These are phyloP conservation scores for Embidobia sp. DNA, from an alignment of 2,888 invertebrate species.

Conservation along the genomic window DNA sequence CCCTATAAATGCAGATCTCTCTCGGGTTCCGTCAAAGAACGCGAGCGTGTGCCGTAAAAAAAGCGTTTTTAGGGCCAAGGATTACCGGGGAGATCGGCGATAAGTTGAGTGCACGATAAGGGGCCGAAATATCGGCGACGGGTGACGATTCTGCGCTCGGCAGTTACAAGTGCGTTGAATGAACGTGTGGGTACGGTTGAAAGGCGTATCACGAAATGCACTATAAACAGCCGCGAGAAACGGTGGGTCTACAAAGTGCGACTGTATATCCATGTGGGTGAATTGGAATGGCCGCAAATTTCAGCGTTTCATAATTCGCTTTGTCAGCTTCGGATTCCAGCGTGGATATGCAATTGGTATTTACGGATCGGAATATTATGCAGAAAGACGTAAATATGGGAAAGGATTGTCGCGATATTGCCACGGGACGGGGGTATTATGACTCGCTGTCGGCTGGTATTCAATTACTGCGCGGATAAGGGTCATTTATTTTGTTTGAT, in stretches of 20 bases:
- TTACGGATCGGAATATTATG: slow-evolving; percentile 43
- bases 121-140: slow-evolving; percentile 43
- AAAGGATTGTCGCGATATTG: slow-evolving; percentile 37
- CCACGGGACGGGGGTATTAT: slow-evolving; percentile 9
- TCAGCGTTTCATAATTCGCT: slow-evolving; percentile 63
- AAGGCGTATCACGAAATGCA: slow-evolving; percentile 60
- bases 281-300: slow-evolving; percentile 63
- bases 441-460: slow-evolving; percentile 14
- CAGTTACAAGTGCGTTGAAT: slow-evolving; percentile 52
- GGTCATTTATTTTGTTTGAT: slow-evolving; percentile 46
- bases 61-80: slow-evolving; percentile 17
- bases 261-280: slow-evolving; percentile 56
- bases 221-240: slow-evolving; percentile 63
- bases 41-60: too few species aligned
- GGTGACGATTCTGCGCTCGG: slow-evolving; percentile 59
- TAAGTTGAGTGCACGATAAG: slow-evolving; percentile 43
- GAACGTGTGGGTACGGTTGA: slow-evolving; percentile 62
- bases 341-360: slow-evolving; percentile 44
- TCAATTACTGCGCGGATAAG: slow-evolving; percentile 39
- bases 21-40: too few species aligned
- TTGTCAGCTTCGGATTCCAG: slow-evolving; percentile 59
- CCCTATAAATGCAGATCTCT: too few species aligned
- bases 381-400: slow-evolving; percentile 47
- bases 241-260: slow-evolving; percentile 56
- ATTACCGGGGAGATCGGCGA: slow-evolving; percentile 36